A percentile compares a stretch with the other conserved stretches of the same genome.
Conservation (phyloP, 2,113 vertebrate species). For the Cyprinodon brontotheroides region DNA sequence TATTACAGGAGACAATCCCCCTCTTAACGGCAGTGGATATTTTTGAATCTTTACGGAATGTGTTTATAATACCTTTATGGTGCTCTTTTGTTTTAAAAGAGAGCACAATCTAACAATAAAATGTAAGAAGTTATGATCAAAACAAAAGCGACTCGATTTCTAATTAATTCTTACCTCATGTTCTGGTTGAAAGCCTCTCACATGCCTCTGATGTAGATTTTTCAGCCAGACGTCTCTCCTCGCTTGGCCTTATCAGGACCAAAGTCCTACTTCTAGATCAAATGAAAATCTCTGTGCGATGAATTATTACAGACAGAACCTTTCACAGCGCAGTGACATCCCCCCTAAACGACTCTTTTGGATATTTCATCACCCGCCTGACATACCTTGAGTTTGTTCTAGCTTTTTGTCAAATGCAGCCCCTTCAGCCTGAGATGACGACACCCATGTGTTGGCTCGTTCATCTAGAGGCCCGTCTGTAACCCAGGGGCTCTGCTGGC, state of each 20-base stretch:
- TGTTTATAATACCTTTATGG: too few species aligned
- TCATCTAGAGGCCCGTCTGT: constrained; percentile 52
- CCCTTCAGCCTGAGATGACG: constrained; percentile 2
- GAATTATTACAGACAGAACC: constrained; percentile 60
- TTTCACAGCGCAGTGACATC: constrained; percentile 46
- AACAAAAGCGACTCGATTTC: not conserved
- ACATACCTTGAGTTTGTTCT: constrained; percentile 56
- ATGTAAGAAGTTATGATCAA: not conserved
- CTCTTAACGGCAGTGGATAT: too few species aligned
- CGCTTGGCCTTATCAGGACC: constrained; percentile 43
- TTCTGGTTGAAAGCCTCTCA: constrained; percentile 26
- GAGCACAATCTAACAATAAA: not conserved
- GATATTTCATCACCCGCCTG: constrained; percentile 49
- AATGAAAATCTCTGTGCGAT: constrained; percentile 62
- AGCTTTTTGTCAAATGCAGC: constrained; percentile 46
- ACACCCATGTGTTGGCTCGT: constrained; percentile 30
- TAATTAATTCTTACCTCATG: constrained; percentile 32
- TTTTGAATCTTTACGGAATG: too few species aligned
- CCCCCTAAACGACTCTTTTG: constrained; percentile 47
- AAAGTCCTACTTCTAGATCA: constrained; percentile 52
- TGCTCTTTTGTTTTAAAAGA: constrained; percentile 24
- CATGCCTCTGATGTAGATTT: constrained; percentile 35
- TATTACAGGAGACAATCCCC: too few species aligned
- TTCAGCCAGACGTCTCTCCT: constrained; percentile 52
- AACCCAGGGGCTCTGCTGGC: constrained; percentile 28